Conservation (phyloP, 2,113 vertebrate species). For the Oncorhynchus masou region DNA sequence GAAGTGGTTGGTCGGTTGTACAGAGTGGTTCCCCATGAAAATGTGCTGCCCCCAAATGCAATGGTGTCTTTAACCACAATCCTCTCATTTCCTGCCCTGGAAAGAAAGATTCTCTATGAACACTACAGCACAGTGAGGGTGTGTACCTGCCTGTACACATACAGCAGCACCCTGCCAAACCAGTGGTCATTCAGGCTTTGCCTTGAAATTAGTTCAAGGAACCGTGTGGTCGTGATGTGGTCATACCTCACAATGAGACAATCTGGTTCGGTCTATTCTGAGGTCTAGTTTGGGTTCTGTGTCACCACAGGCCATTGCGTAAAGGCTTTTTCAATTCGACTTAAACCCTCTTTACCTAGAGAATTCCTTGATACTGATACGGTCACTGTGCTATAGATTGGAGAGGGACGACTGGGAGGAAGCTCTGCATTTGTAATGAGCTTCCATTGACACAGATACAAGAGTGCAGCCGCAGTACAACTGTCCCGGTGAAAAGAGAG, state of each 20-base stretch:
- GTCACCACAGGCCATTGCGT: constrained; percentile 5
- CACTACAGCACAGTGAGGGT: constrained; percentile 31
- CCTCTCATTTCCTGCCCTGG: constrained; percentile 68
- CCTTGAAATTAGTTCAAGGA: constrained; percentile 43
- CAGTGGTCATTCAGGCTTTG: constrained; percentile 45
- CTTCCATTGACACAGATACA: constrained; percentile 33
- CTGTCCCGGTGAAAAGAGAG: constrained; percentile 5
- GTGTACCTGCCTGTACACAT: constrained; percentile 37
- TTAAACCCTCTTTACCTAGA: constrained; percentile 38
- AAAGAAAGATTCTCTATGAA: constrained; percentile 59
- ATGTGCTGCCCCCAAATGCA: constrained; percentile 48
- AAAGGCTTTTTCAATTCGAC: constrained; percentile 37
- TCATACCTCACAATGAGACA: constrained; percentile 27
- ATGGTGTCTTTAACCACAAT: constrained; percentile 60
- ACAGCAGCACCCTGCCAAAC: constrained; percentile 35
- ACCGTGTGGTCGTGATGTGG: constrained; percentile 44
- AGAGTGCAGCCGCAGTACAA: background rate
- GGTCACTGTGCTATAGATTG: constrained; percentile 35
- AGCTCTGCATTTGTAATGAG: constrained; percentile 57
- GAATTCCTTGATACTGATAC: constrained; percentile 51
- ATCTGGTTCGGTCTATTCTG: constrained; percentile 37
- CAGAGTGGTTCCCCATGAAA: constrained; percentile 44
- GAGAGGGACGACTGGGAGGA: constrained; percentile 35
- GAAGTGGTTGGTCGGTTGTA: constrained; percentile 30
- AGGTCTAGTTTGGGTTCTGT: constrained; percentile 32